These are phyloP conservation scores for Clepsis dumicolana DNA, from an alignment of 2,888 invertebrate species.

Conservation along the genomic window DNA sequence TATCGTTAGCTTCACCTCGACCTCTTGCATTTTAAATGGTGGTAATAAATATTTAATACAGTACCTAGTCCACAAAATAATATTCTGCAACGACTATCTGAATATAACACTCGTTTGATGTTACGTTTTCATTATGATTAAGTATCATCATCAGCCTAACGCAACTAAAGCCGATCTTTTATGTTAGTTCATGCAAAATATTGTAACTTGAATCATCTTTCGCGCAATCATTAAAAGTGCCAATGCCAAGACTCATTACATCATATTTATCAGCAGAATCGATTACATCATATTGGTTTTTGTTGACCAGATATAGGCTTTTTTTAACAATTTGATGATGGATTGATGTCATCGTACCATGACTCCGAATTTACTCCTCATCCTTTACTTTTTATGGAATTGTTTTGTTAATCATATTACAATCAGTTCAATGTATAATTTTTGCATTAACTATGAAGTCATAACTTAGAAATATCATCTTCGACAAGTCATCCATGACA, in stretches of 20 bases:
- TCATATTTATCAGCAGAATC: neutral
- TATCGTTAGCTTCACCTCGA: too few species aligned
- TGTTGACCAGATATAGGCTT: neutral
- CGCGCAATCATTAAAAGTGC: neutral
- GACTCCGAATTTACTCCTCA: neutral
- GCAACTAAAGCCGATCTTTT: too few species aligned
- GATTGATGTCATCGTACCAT: conserved; percentile 11
- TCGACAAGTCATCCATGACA: conserved; percentile 1
- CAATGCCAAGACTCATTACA: neutral
- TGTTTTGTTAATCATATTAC: neutral
- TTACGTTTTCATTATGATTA: too few species aligned
- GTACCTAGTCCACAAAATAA: too few species aligned
- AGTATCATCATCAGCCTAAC: too few species aligned
- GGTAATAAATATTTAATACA: too few species aligned
- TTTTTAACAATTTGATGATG: neutral
- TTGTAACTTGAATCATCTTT: neutral
- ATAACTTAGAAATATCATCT: conserved; percentile 2
- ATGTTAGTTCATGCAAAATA: too few species aligned
- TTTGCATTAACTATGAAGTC: conserved; percentile 1
- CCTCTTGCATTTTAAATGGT: too few species aligned
- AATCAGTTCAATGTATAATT: neutral
- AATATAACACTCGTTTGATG: too few species aligned
- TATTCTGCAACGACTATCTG: too few species aligned
- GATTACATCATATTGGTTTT: conserved; percentile 2
- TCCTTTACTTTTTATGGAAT: neutral